These are phyloP conservation scores for Terebella lapidaria DNA, from an alignment of 2,888 invertebrate genomes.

Conservation along the genomic window DNA sequence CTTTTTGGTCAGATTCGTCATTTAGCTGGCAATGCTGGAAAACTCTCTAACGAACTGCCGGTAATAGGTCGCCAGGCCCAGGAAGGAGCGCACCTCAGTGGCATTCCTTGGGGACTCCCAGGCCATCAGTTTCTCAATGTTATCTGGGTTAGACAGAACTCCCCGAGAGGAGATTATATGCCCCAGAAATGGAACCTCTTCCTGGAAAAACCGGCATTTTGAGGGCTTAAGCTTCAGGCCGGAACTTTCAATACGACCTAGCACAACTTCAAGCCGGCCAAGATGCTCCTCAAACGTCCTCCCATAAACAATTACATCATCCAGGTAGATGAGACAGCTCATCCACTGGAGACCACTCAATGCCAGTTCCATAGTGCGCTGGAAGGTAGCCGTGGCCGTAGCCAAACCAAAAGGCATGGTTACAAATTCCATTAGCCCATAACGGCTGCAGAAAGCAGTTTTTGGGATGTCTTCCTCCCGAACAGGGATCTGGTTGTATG, in stretches of 20 bases:
- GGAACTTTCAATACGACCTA: slow-evolving; percentile 14
- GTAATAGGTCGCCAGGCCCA: slow-evolving; percentile 25
- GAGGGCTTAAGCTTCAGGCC: slow-evolving; percentile 8
- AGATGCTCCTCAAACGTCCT: slow-evolving; percentile 21
- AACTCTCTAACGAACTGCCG: slow-evolving; percentile 18
- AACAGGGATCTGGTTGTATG: no score
- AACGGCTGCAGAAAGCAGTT: background rate
- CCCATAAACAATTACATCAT: no score
- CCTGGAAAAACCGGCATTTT: no score
- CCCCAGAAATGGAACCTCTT: no score
- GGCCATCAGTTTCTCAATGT: no score
- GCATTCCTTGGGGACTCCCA: no score
- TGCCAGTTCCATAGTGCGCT: background rate
- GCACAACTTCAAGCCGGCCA: slow-evolving; percentile 17
- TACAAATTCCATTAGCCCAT: no score
- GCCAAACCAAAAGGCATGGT: no score
- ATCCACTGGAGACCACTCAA: slow-evolving; percentile 6
- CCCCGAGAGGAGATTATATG: slow-evolving; percentile 19
- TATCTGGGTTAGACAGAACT: no score
- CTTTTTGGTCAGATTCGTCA: slow-evolving; percentile 15
- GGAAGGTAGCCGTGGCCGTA: background rate
- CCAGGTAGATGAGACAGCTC: no score
- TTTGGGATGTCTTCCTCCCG: slow-evolving; percentile 1
- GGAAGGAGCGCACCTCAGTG: no score
- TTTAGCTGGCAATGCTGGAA: slow-evolving; percentile 14